These are phyloP conservation scores for Protonemura montana DNA, from an alignment of 2,888 invertebrate species.

Conservation along the genomic window DNA sequence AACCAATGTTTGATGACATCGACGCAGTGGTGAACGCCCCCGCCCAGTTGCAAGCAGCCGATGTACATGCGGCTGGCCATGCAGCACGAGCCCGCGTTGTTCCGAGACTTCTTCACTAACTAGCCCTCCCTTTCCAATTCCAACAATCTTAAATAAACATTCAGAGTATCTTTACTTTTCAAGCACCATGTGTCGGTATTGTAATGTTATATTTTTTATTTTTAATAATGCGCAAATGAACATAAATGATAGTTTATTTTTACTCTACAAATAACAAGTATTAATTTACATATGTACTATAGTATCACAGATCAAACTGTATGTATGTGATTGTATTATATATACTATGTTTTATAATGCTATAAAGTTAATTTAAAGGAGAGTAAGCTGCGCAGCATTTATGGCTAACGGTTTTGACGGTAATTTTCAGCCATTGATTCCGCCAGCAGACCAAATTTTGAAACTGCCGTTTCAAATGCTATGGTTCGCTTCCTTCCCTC, in stretches of 20 bases:
- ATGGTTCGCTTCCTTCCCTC: background rate
- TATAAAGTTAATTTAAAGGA: no score
- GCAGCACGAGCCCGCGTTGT: background rate
- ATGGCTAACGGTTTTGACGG: background rate
- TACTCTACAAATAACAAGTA: background rate
- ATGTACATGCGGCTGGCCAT: background rate
- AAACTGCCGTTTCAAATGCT: background rate
- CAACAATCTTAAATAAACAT: background rate
- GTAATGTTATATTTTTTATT: background rate
- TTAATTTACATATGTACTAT: background rate
- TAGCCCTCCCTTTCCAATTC: background rate
- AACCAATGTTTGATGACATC: background rate
- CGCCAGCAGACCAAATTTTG: background rate
- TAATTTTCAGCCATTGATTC: constrained; percentile 7
- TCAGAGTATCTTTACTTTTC: background rate
- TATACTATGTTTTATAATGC: no score
- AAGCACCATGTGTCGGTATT: background rate
- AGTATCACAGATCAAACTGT: background rate
- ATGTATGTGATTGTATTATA: no score
- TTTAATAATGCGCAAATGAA: background rate
- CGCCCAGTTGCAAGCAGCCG: background rate
- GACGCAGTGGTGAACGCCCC: background rate
- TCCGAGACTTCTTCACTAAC: constrained; percentile 5
- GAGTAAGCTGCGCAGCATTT: background rate
- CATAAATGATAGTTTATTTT: background rate